These are phyloP conservation scores for Callionymus lyra DNA, from an alignment of 2,113 vertebrate species.

Conservation along the genomic window DNA sequence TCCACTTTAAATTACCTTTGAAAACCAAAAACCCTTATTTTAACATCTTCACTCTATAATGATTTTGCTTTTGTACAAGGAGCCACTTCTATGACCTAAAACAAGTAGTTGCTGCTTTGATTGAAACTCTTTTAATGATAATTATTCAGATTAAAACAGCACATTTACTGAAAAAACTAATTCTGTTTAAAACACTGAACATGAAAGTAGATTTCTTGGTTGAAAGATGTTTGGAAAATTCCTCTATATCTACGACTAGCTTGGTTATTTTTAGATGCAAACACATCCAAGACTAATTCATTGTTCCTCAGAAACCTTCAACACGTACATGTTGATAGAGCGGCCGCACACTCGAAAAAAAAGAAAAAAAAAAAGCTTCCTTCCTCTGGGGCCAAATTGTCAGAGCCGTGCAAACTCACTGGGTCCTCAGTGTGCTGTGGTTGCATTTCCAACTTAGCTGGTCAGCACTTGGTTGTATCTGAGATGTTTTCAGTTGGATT, in stretches of 20 bases:
- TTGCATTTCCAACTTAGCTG: slow-evolving; percentile 52
- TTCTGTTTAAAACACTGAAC: too few relatives aligned
- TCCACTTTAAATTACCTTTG: too few relatives aligned
- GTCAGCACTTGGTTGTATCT: slow-evolving; percentile 45
- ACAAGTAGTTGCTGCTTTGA: too few relatives aligned
- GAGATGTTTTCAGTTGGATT: slow-evolving; percentile 49
- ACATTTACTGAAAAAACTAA: too few relatives aligned
- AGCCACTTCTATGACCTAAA: too few relatives aligned
- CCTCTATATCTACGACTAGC: slow-evolving; percentile 38
- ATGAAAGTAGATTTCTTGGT: background rate
- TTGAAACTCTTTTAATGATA: too few relatives aligned
- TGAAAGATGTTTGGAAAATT: slow-evolving; percentile 39
- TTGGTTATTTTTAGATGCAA: slow-evolving; percentile 54
- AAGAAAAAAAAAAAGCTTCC: slow-evolving; percentile 37
- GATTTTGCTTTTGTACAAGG: too few relatives aligned
- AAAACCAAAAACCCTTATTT: too few relatives aligned
- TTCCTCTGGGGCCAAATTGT: slow-evolving; percentile 35
- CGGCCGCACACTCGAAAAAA: slow-evolving; percentile 21
- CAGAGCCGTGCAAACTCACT: slow-evolving; percentile 36
- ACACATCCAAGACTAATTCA: slow-evolving; percentile 25
- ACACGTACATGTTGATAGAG: slow-evolving; percentile 7
- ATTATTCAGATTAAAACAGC: too few relatives aligned
- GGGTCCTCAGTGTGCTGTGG: slow-evolving; percentile 29
- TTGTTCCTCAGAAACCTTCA: slow-evolving; percentile 22
- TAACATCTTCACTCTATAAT: too few relatives aligned